Base-by-base conservation (phyloP, 2,888 invertebrate genomes). In the Sinohyriopsis cumingii region DNA sequence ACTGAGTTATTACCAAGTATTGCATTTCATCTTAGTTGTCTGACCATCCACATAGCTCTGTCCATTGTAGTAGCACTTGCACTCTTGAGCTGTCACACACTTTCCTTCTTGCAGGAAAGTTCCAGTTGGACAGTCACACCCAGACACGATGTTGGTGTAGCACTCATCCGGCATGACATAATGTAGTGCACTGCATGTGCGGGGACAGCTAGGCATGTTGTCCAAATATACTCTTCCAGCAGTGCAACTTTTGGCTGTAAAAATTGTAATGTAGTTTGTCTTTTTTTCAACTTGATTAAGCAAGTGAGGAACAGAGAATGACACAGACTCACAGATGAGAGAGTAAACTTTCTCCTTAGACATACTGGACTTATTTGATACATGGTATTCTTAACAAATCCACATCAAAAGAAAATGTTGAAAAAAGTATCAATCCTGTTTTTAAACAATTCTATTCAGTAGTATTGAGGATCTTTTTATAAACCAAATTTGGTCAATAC, bases 121-220 rank as follows among this genome's bases (percentile, higher is more conserved):
- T 0, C 95, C 95, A 19, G 92, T 91, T 0, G 95, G 95, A 87
- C 96, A 97, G 91, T 94, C 95, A 88, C 96, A 97, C 0, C 96
- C 96, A 86, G 96, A 95, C 66, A 94, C 93, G 28, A 28, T 28
- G 28, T 63, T 64, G 24, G 59, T 63, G 20, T 59, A 56, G 22
- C 69, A 69, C 18, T 59, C 57, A 7, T 69, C 67, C 3, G 69
- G 64, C 54, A 67, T 15, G 12, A 69, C 69, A 20, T 56, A 55
- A 45, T 69, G 65, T 4, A 72, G 55, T 3, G 63, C 54, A 33
- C 61, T 64, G 28, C 73, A 73, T 24, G 69, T 67, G 20, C 67
- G 59, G 15, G 69, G 69, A 63, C 69, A 73, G 53, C 63, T 59
- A 18, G 67, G 65, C 6, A 64, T 63, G 55, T 67, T 69, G 33